These are phyloP conservation scores for Hippopotamus amphibius DNA, from an alignment of 2,113 vertebrate genomes.

Conservation along the genomic window DNA sequence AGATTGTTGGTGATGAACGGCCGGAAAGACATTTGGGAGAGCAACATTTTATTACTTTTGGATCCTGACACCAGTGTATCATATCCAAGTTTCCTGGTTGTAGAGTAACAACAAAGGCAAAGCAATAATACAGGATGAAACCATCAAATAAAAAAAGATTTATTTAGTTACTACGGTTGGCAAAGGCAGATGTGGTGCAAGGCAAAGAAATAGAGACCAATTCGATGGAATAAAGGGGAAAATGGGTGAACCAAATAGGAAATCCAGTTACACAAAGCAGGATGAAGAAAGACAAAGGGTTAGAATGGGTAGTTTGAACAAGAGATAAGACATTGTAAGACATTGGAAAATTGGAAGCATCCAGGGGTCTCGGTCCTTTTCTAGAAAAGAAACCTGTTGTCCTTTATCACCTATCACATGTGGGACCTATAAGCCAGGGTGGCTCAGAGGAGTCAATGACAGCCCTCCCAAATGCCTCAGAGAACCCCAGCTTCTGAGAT, in stretches of 20 bases:
- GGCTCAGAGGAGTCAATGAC: background rate
- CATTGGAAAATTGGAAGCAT: background rate
- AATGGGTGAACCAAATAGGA: background rate
- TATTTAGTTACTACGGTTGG: constrained; percentile 72
- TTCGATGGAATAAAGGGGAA: background rate
- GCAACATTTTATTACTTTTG: constrained; percentile 83
- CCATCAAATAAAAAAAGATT: constrained; percentile 73
- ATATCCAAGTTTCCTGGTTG: constrained; percentile 81
- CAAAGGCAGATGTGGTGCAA: background rate
- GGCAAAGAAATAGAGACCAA: constrained; percentile 45
- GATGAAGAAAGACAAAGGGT: background rate
- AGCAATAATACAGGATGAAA: constrained; percentile 73
- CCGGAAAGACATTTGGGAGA: constrained; percentile 72
- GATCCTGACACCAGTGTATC: constrained; percentile 69
- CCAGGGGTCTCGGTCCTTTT: background rate
- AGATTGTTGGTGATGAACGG: constrained; percentile 74
- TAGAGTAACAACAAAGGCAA: constrained; percentile 78
- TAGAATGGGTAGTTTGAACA: background rate
- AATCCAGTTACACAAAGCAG: background rate
- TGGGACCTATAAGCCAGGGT: background rate
- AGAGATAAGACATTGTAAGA: background rate
- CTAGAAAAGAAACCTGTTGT: background rate
- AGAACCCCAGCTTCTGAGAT: background rate
- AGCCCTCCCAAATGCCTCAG: background rate
- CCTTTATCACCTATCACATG: background rate